Evolutionary conservation across 2,888 invertebrate genomes (phyloP), one percentile per base, ranked within the genome.

Genomic region (Mechanitis mazaeus): DNA sequence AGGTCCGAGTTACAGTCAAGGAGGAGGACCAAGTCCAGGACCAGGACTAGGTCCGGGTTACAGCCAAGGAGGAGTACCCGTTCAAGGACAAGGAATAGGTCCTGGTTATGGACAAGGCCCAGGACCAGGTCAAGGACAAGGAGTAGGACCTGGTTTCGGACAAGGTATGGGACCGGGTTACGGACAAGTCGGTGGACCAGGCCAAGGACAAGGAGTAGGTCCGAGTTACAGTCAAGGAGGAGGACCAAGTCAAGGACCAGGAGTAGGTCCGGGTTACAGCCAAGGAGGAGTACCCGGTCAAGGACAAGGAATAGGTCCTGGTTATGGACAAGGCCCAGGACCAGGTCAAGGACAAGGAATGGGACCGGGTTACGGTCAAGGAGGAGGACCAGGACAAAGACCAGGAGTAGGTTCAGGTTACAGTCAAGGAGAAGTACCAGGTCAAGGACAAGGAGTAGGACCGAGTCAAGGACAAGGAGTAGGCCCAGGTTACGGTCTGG

Each of bases 71-170:
- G 75, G 75, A 59, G 28, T 84, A 78, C 66, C 75, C 76, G 63
- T 83, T 73, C 74, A 76, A 74, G 45, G 83, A 74, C 63, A 70
- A 74, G 3, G 80, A 80, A 57, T 70, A 74, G 56, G 87, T 69
- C 77, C 83, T 72, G 61, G 84, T 73, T 74, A 87, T 73, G 47
- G 90, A 87, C 72, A 91, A 93, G 66, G 66, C 63, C 65, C 68
- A 84, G 55, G 86, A 88, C 45, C 11, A 45, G 45, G 9, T n/a
- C 11, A n/a, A n/a, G 20, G 84, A 88, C 31, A 69, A 20, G 20
- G 93, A 89, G 7, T 60, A 68, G 33, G 75, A 74, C 63, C 70
- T 74, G 3, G 80, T 73, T 74, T 87, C 72, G 46, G 90, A 87
- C 72, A 91, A 93, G 66, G 66, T 63, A 65, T 68, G 84, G 55